Conservation (phyloP, 2,888 invertebrate genomes). For the Pantelozetes paolii region DNA sequence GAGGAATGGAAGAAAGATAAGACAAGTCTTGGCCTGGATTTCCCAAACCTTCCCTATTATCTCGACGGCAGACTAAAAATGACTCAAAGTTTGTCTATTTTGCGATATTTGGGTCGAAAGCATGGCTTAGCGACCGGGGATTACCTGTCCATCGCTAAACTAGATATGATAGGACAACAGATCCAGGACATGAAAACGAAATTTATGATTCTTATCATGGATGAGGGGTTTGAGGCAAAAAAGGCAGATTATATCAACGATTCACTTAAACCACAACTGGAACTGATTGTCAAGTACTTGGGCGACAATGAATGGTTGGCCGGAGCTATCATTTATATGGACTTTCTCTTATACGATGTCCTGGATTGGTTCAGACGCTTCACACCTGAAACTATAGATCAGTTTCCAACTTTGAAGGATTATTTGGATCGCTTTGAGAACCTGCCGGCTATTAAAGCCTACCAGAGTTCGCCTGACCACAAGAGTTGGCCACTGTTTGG, state of each 20-base stretch:
- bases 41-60: slow-evolving; percentile 53
- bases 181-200: slow-evolving; percentile 53
- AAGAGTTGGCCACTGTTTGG: slow-evolving; percentile 44
- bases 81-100: slow-evolving; percentile 52
- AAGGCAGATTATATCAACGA: slow-evolving; percentile 52
- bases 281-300: slow-evolving; percentile 52
- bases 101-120: slow-evolving; percentile 53
- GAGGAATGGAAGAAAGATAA: slow-evolving; percentile 52
- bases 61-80: slow-evolving; percentile 53
- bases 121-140: slow-evolving; percentile 53
- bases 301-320: slow-evolving; percentile 53
- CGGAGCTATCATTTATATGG: slow-evolving; percentile 49
- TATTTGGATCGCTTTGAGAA: slow-evolving; percentile 46
- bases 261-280: slow-evolving; percentile 50
- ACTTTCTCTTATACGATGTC: slow-evolving; percentile 47
- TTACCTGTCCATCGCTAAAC: slow-evolving; percentile 51
- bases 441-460: slow-evolving; percentile 44
- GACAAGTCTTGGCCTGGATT: slow-evolving; percentile 52
- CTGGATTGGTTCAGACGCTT: slow-evolving; percentile 45
- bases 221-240: slow-evolving; percentile 49
- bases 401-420: slow-evolving; percentile 42
- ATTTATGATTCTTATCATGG: slow-evolving; percentile 48
- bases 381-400: slow-evolving; percentile 49
- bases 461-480: slow-evolving; percentile 42
- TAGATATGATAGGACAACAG: slow-evolving; percentile 53